Base-by-base conservation (phyloP, 2,888 invertebrate species). In the Drosophila stalkeri region DNA sequence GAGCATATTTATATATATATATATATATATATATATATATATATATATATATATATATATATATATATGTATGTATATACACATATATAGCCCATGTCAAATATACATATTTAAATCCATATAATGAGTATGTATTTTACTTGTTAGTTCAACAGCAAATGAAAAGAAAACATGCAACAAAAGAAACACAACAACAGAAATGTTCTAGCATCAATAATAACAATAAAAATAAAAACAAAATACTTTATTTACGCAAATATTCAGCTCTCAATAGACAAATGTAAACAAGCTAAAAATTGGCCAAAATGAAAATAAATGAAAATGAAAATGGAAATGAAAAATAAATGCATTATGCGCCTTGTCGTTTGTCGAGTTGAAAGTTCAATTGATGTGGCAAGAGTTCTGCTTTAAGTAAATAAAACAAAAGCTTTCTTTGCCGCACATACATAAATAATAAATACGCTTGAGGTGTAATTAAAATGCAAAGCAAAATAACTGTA, bases 81-180 rank as follows among this genome's bases (percentile, higher is more conserved):
- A n/a, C n/a, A 6, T 4, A n/a, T 7, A 33, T 33, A 33, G 9
- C 11, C 33, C 8, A 33, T 11, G 33, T n/a, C 33, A 33, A 9
- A 33, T 8, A 9, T 33, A 33, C 9, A 33, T 33, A 39, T 35
- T 0, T 39, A 31, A 12, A 39, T 16, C 6, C 9, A 14, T 47
- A 16, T 47, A 60, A 77, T 72, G 68, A 57, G 16, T 57, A 52
- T 41, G 27, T 54, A 41, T 63, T 76, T 63, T 68, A 56, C 35
- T 20, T 41, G 20, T 11, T 43, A 14, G 18, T 72, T 64, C 55
- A 60, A 61, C 49, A 52, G 77, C 67, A 85, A 88, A 88, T 83
- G 72, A 82, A 83, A 83, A 41, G 69, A 73, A 86, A 85, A 89
- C 73, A 75, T 68, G 57, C 59, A 60, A 46, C 27, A 43, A 41